Evolutionary conservation across 2,888 invertebrate species (phyloP), one percentile per base, ranked within the genome.

Genomic region (Agrochola lota): DNA sequence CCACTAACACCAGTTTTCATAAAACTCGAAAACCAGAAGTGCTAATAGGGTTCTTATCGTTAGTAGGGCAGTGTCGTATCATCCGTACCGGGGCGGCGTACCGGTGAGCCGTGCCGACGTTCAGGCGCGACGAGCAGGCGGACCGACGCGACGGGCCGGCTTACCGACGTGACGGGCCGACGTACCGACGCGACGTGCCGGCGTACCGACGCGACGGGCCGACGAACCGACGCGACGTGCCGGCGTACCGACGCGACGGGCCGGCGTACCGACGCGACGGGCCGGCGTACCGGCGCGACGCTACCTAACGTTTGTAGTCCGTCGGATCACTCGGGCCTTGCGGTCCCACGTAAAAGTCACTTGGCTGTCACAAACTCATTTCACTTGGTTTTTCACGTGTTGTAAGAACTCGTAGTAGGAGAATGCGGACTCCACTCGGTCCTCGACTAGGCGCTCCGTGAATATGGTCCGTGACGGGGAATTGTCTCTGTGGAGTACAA

Each of bases 401-500:
- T 99, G 99, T 94, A 99, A 97, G 97, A 99, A 99, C 97, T 99
- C 99, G 95, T 99, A 99, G 97, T 99, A 99, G 88, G 99, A 99
- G 96, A 99, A 98, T 74, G 99, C 98, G 77, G 98, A 98, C 94
- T 99, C 99, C 84, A 98, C 98, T 91, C 99, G 97, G 96, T 99
- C 99, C 95, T 99, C 99, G 69, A 99, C 97, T 91, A 99, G 97
- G 90, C 98, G 98, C 92, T 99, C 99, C 83, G 98, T 98, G 96
- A 99, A 99, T 88, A 98, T 94, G 77, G 97, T 97, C 86, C 99
- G 97, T 78, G 98, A 97, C 76, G 98, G 98, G 88, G 99, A 99
- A 95, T 99, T 99, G 94, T 99, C 99, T 95, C 99, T 99, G 97
- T 49, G 96, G 95, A 78, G 79, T 80, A 60, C 30, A 71, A 59